Percentiles rank a stretch among this genome's conserved stretches.
Conservation (phyloP, 35 echinoderm and acorn worm genomes). For the Ophiothrix spiculata region DNA sequence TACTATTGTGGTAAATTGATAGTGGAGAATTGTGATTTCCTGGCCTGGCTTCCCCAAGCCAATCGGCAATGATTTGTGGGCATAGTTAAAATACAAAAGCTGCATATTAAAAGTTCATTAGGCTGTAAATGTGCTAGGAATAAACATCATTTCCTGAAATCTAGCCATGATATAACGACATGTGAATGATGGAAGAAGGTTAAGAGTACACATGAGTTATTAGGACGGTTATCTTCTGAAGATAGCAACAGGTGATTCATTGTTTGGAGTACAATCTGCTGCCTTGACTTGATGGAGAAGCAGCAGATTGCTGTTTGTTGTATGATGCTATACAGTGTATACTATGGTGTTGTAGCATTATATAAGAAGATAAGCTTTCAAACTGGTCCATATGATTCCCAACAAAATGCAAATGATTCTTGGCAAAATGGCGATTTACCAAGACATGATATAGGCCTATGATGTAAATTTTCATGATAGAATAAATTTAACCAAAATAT, state of each 20-base stretch:
- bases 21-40: constrained; percentile 5
- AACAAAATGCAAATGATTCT: too few species aligned
- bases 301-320: too few species aligned
- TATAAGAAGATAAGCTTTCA: too few species aligned
- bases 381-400: too few species aligned
- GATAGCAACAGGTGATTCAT: not conserved
- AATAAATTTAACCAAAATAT: too few species aligned
- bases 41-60: not conserved
- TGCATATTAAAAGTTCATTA: not conserved
- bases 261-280: not conserved
- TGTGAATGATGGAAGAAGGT: not conserved
- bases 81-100: not conserved
- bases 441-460: too few species aligned
- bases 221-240: not conserved
- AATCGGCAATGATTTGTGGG: not conserved
- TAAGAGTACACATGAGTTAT: not conserved
- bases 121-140: not conserved
- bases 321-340: too few species aligned
- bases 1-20: constrained; percentile 8
- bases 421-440: too few species aligned
- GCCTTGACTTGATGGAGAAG: too few species aligned
- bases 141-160: not conserved
- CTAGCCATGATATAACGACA: not conserved
- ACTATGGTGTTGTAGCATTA: too few species aligned
- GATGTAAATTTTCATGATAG: too few species aligned